Evolutionary conservation across 2,888 invertebrate species (phyloP).

Genomic region (Calameuta pallipes): DNA sequence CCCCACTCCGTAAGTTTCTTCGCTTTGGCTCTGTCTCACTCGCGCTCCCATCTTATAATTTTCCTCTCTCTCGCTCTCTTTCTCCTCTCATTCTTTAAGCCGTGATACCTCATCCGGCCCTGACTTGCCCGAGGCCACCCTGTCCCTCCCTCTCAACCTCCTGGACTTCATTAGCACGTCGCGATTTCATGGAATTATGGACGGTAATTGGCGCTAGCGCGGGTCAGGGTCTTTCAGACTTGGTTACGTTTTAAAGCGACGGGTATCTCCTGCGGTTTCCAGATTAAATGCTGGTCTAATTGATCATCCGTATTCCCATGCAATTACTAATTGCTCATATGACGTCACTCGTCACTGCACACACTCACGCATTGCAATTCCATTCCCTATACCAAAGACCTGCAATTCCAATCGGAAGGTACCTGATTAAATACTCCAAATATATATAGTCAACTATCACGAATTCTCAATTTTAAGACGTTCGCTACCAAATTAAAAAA

Average conservation of each 20-base stretch:
- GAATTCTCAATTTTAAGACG: neutral
- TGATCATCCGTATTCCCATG: no score
- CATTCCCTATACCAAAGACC: neutral
- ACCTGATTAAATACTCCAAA: neutral
- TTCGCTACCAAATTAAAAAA: no score
- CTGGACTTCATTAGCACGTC: slow-evolving; percentile 39
- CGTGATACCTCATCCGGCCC: neutral
- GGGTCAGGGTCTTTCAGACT: slow-evolving; percentile 3
- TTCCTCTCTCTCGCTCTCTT: neutral
- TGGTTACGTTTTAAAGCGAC: neutral
- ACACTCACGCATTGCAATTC: no score
- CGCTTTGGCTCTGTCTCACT: neutral
- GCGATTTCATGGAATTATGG: slow-evolving; percentile 35
- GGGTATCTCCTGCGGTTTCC: neutral
- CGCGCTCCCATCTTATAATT: neutral
- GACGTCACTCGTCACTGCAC: no score
- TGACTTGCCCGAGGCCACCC: neutral
- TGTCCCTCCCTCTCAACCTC: neutral
- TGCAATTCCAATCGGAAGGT: neutral
- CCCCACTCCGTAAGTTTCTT: neutral
- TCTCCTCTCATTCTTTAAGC: neutral
- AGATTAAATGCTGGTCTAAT: neutral
- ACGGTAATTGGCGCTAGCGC: slow-evolving; percentile 31
- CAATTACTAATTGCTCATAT: no score
- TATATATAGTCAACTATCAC: neutral